These are phyloP conservation scores for Zosterops lateralis DNA, from an alignment of 2,113 vertebrate species.

Conservation along the genomic window DNA sequence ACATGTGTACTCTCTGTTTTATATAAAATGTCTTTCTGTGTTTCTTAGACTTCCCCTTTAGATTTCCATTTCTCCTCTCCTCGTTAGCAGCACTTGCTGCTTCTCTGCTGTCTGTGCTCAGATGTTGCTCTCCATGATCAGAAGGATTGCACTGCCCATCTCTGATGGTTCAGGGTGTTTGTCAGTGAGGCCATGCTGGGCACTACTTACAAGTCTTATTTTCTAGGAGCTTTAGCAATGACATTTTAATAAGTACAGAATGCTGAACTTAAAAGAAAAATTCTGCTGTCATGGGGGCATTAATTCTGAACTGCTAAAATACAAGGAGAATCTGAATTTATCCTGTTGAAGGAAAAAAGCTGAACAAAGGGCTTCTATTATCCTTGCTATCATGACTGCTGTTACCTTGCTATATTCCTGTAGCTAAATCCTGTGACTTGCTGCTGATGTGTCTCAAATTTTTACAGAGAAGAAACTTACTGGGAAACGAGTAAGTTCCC, in stretches of 20 bases:
- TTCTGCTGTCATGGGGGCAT: neutral
- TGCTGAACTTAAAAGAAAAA: neutral
- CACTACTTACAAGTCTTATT: neutral
- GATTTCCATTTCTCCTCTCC: neutral
- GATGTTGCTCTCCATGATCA: neutral
- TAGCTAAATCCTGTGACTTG: neutral
- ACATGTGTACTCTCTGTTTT: neutral
- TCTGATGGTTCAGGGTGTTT: neutral
- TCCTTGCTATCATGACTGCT: neutral
- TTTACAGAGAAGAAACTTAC: neutral
- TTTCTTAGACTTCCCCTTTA: neutral
- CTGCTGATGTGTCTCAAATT: neutral
- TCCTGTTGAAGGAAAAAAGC: neutral
- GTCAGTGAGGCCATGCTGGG: neutral
- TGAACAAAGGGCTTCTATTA: neutral
- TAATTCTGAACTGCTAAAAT: neutral
- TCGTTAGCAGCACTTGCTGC: neutral
- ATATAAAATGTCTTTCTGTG: neutral
- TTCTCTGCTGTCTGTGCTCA: neutral
- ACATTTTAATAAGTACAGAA: slow-evolving; percentile 4
- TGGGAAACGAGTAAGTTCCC: neutral
- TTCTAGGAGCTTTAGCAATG: neutral
- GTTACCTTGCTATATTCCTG: neutral
- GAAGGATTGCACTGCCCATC: neutral
- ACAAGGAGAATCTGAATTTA: neutral